A percentile compares a stretch with the other conserved stretches of the same genome.
Conservation (phyloP, 1,140 invertebrate species). For the Drosophila obscura region DNA sequence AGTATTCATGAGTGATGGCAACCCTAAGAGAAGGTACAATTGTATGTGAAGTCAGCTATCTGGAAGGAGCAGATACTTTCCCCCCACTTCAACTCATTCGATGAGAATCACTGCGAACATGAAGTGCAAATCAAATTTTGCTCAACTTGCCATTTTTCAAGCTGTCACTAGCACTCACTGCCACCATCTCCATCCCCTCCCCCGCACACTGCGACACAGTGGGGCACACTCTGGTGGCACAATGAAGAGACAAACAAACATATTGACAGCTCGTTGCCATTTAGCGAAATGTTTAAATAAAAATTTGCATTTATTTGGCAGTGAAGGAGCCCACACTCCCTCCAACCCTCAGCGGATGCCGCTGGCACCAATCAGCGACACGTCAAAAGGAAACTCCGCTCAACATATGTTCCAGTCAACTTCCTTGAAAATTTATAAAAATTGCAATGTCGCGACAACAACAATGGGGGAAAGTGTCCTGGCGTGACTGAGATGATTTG, state of each 20-base stretch:
- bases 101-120: conserved; percentile 46
- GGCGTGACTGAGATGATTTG: conserved; percentile 64
- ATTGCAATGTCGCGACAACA: conserved; percentile 61
- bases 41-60: too few species aligned
- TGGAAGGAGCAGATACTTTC: neutral
- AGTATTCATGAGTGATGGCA: conserved; percentile 31
- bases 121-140: conserved; percentile 56
- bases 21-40: too few species aligned
- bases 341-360: conserved; percentile 9
- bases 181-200: conserved; percentile 8
- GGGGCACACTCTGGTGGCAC: conserved; percentile 43
- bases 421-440: conserved; percentile 68
- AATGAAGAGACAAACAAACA: conserved; percentile 75
- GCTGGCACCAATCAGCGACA: conserved; percentile 66
- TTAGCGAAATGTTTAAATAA: conserved; percentile 79
- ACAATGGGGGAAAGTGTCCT: conserved; percentile 67
- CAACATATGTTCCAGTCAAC: conserved; percentile 73
- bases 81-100: conserved; percentile 20
- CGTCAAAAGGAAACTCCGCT: conserved; percentile 51
- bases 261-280: conserved; percentile 80
- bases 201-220: conserved; percentile 9
- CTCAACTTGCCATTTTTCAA: conserved; percentile 66
- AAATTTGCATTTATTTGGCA: conserved; percentile 78
- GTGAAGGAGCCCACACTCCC: neutral
- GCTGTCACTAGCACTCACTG: conserved; percentile 63